Evolutionary conservation across 2,888 invertebrate species (phyloP), one percentile per base, ranked within the genome.

Genomic region (Lithophane semibrunnea): DNA sequence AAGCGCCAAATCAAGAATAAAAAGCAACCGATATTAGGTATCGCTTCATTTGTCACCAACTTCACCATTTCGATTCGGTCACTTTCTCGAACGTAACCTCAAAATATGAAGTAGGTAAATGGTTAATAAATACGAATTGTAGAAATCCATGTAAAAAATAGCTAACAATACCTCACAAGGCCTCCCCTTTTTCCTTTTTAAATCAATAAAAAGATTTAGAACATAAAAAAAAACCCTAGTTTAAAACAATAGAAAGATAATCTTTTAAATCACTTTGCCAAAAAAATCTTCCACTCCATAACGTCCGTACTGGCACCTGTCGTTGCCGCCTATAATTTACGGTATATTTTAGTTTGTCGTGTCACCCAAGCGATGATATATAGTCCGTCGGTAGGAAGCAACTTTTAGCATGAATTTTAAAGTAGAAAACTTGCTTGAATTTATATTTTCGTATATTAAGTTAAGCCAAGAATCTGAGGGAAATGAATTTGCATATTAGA

Each of bases 351-450:
- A 87, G 86, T 87, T 87, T 79, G 64, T 64, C 70, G 61, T 75
- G 77, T 77, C 86, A 80, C 73, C 78, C 64, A 77, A 63, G 80
- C 71, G 60, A 85, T 88, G 89, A 87, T 87, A 79, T 87, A 88
- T 87, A 78, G 83, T 82, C 72, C 21, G 66, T 63, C 65, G 65
- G 70, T 68, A 75, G 65, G 73, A 80, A 73, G 73, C 58, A 88
- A 82, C 75, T 86, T 88, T 75, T 49, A 86, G 76, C 80, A 81
- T 82, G 78, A 85, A 87, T 87, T 88, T 85, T 77, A 82, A 87
- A 87, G 83, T 85, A 74, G 78, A 72, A 77, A 85, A 88, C 73
- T 85, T 88, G 71, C 63, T 71, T 77, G 88, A 77, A 81, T 75
- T 84, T 85, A 73, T 85, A 84, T 77, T 80, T 85, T 74, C 69